A percentile compares a stretch with the other conserved stretches of the same genome.
Evolutionary conservation across 2,888 invertebrate species (phyloP).

Genomic region (Phengaris arion): DNA sequence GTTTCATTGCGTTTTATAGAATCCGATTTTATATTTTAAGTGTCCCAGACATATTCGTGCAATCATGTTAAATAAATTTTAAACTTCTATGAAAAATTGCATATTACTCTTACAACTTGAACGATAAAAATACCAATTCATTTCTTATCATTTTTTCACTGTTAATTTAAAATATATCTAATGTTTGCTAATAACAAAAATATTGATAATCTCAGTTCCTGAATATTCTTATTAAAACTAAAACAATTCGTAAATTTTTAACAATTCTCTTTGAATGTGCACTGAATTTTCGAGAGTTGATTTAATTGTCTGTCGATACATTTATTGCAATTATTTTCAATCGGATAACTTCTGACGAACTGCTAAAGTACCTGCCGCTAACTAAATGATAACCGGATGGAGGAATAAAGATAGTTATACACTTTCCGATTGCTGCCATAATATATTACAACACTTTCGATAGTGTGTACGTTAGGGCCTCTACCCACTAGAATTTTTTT

Average conservation of each 20-base stretch:
- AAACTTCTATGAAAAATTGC: too few relatives aligned
- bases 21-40: background rate
- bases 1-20: slow-evolving; percentile 15
- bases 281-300: background rate
- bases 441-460: too few relatives aligned
- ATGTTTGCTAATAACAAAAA: too few relatives aligned
- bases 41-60: background rate
- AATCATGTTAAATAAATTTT: too few relatives aligned
- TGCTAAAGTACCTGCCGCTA: background rate
- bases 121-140: too few relatives aligned
- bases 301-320: background rate
- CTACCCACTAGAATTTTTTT: too few relatives aligned
- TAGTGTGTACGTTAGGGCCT: too few relatives aligned
- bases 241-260: background rate
- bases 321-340: background rate
- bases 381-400: background rate
- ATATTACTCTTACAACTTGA: too few relatives aligned
- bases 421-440: background rate
- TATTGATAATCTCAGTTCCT: too few relatives aligned
- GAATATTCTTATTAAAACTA: too few relatives aligned
- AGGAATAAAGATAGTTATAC: background rate
- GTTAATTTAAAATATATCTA: too few relatives aligned
- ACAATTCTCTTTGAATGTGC: background rate
- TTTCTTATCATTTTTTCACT: too few relatives aligned
- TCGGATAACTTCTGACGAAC: background rate